Percentiles rank a stretch among this genome's conserved stretches.
These are phyloP conservation scores for Drosophila novamexicana DNA, from an alignment of 1,140 invertebrate species.

Conservation along the genomic window DNA sequence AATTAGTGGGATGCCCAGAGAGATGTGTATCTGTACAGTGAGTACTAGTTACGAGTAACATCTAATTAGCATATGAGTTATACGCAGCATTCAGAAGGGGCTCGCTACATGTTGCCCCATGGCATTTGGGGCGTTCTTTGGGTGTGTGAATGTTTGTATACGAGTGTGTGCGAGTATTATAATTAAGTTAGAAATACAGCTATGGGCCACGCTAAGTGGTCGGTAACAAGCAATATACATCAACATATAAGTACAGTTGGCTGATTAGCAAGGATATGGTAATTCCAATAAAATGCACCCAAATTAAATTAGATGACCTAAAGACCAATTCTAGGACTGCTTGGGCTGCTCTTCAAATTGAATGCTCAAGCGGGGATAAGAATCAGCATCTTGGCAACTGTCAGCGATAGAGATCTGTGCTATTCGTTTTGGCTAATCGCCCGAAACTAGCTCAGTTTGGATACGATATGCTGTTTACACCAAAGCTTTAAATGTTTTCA, in stretches of 20 bases:
- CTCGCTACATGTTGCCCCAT: slow-evolving; percentile 21
- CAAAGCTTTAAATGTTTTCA: slow-evolving; percentile 62
- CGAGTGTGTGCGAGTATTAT: slow-evolving; percentile 8
- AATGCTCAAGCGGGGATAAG: slow-evolving; percentile 42
- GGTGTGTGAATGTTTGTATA: slow-evolving; percentile 48
- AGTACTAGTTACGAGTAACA: slow-evolving; percentile 37
- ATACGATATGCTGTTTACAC: slow-evolving; percentile 60
- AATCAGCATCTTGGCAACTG: slow-evolving; percentile 23
- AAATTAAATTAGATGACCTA: neutral
- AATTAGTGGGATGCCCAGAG: slow-evolving; percentile 50
- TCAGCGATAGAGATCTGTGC: slow-evolving; percentile 50
- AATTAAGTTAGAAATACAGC: slow-evolving; percentile 36
- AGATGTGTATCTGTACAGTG: slow-evolving; percentile 66
- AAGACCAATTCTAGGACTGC: neutral
- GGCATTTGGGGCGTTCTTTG: slow-evolving; percentile 29
- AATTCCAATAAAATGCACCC: slow-evolving; percentile 1
- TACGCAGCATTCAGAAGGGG: slow-evolving; percentile 30
- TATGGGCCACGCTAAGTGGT: slow-evolving; percentile 37
- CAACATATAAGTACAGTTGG: neutral
- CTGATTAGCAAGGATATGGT: slow-evolving; percentile 28
- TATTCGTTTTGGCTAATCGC: slow-evolving; percentile 55
- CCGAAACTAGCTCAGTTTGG: slow-evolving; percentile 58
- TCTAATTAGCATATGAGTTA: slow-evolving; percentile 70
- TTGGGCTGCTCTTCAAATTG: slow-evolving; percentile 28
- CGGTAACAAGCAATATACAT: slow-evolving; percentile 7